Evolutionary conservation across 2,113 vertebrate species (phyloP), one percentile per base, ranked within the genome.

Genomic region (Heteronetta atricapilla): DNA sequence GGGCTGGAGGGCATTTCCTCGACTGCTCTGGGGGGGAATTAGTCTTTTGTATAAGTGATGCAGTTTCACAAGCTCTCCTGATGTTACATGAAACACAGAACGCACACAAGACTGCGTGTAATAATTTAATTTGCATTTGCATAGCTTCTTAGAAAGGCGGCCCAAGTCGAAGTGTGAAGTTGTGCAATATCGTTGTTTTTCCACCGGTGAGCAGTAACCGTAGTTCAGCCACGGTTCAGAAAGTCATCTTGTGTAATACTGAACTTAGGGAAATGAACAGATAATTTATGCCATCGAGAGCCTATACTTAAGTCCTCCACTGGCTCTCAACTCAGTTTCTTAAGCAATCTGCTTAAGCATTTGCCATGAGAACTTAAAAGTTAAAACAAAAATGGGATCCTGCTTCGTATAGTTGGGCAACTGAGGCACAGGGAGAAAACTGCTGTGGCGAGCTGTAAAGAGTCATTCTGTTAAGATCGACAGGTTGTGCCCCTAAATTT

Each of bases 21-120:
- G 26, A 12, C 46, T 36, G 68, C 46, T 28, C 34, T 42, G 58
- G 28, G 4, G 4, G 52, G 29, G n/a, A 6, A 6, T 74, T 6
- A 11, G 5, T 52, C 42, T 38, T 20, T 26, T 8, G 3, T 26
- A 3, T 22, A 2, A 0, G 20, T 46, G 16, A n/a, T 8, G 28
- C 53, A 31, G 42, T 26, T 69, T 89, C 76, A 3, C 20, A 4
- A 55, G 5, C 53, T 73, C 33, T 73, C 18, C 28, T 20, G 26
- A 22, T 5, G 6, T 15, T 19, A 17, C 19, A 3, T 23, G 8
- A 15, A 8, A 2, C 13, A 29, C 46, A 11, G 29, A 31, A 13
- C 2, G 8, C 22, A 48, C 34, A 29, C 7, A 12, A 42, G 14
- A 31, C 36, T 28, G 33, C 8, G 3, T 1, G 3, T 29, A 29